These are phyloP conservation scores for Natrix natrix DNA, from an alignment of 2,797 vertebrate species.

Conservation along the genomic window DNA sequence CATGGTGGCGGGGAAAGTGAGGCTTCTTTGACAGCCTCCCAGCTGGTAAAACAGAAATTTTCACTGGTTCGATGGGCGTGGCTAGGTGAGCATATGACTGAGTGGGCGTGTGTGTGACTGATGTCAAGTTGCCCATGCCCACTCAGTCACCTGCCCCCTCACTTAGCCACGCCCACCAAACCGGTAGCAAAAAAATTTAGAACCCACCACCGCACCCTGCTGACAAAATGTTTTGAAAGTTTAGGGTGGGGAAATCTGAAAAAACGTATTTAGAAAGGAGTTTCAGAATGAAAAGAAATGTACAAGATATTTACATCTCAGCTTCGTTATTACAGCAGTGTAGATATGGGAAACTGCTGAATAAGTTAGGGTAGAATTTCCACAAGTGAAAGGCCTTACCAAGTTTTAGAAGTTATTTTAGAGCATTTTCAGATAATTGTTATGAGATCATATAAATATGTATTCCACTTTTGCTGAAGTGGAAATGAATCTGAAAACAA, in stretches of 20 bases:
- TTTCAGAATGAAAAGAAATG: neutral
- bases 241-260: neutral
- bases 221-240: neutral
- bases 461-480: neutral
- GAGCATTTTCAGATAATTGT: slow-evolving; percentile 10
- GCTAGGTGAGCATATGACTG: no score
- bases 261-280: neutral
- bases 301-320: neutral
- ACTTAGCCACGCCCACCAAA: no score
- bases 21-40: no score
- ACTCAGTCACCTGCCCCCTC: no score
- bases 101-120: no score
- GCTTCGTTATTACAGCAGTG: slow-evolving; percentile 38
- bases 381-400: slow-evolving; percentile 6
- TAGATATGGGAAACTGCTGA: slow-evolving; percentile 37
- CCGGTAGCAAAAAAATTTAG: no score
- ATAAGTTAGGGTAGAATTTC: slow-evolving; percentile 45
- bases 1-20: no score
- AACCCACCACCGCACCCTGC: neutral
- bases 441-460: neutral
- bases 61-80: no score
- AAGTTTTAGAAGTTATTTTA: slow-evolving; percentile 23
- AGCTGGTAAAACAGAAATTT: no score
- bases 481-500: neutral
- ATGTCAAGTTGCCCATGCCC: no score